Base-by-base conservation (phyloP, 2,888 invertebrate genomes). In the Leptopterna dolabrata region DNA sequence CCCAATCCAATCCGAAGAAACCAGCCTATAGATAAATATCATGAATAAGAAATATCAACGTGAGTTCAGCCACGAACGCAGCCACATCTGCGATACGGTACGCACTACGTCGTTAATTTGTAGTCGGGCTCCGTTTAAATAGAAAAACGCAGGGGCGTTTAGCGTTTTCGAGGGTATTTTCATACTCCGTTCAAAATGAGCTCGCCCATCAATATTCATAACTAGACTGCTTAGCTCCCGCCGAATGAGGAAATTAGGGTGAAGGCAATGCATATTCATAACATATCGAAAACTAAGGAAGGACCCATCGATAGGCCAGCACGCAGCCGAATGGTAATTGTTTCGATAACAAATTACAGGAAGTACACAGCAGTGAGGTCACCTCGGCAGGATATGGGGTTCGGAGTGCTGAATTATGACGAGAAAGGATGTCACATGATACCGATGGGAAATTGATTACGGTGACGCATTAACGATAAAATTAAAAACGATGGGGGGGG, bases 341-440 rank as follows among this genome's bases (percentile, higher is more conserved):
- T 81, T 55, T 85, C 76, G 76, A 85, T 85, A 85, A 85, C 85
- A 85, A 85, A 85, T 85, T 85, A 85, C 85, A 85, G 85, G 85
- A 85, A 85, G 73, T 27, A 14, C 55, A 47, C 24, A n/a, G 19
- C 70, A 83, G 83, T 70, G 85, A 81, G 81, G 81, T 81, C 81
- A 81, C 13, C 51, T 80, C 80, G 73, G 51, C 85, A 85, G 85
- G 85, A 85, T 85, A 85, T 85, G 85, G 85, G 85, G 30, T 29
- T 45, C 76, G 85, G 85, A 43, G 73, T 85, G 71, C 76, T 85
- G 73, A 85, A 85, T 85, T 85, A 85, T 85, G 85, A 85, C 85
- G 47, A 85, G 85, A 73, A 85, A 85, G 73, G 85, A 73, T 85
- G 85, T 85, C 85, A 76, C 76, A 47, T 85, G 85, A 85, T 85